A percentile compares a stretch with the other conserved stretches of the same genome.
Conservation (phyloP, 1,140 invertebrate genomes). For the Ceratina calcarata region DNA sequence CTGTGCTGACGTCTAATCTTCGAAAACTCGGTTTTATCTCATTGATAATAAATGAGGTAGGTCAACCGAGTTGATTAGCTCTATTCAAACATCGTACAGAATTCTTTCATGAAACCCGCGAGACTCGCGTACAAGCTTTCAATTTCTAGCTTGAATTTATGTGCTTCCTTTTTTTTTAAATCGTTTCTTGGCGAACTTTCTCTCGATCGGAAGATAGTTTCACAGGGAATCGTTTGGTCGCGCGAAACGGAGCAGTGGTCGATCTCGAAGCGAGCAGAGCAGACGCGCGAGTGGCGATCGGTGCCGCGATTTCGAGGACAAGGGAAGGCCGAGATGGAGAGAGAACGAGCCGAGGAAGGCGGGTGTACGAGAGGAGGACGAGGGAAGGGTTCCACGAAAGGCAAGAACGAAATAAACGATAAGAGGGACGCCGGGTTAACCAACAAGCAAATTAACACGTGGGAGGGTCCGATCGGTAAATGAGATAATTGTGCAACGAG, state of each 20-base stretch:
- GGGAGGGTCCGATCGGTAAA: slow-evolving; percentile 64
- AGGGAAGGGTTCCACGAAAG: slow-evolving; percentile 60
- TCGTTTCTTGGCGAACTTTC: background rate
- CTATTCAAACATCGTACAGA: background rate
- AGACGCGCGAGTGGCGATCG: slow-evolving; percentile 37
- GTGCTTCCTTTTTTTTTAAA: background rate
- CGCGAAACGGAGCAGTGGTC: slow-evolving; percentile 34
- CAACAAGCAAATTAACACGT: slow-evolving; percentile 81
- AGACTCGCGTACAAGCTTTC: background rate
- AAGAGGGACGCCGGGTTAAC: slow-evolving; percentile 70
- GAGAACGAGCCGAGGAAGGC: slow-evolving; percentile 34
- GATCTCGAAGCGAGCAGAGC: slow-evolving; percentile 41
- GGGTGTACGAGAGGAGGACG: slow-evolving; percentile 33
- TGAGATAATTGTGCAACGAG: slow-evolving; percentile 75
- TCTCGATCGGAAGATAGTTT: background rate
- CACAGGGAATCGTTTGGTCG: background rate
- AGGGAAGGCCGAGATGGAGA: slow-evolving; percentile 43
- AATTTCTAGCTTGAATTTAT: too few relatives aligned
- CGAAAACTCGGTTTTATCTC: too few relatives aligned
- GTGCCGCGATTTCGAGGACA: slow-evolving; percentile 40
- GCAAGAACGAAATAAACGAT: slow-evolving; percentile 68
- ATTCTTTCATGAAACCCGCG: background rate
- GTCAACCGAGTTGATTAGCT: background rate
- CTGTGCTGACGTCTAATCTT: background rate
- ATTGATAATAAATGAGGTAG: slow-evolving; percentile 2